Base-by-base conservation (phyloP, 2,888 invertebrate genomes). In the Prionchulus punctatus region DNA sequence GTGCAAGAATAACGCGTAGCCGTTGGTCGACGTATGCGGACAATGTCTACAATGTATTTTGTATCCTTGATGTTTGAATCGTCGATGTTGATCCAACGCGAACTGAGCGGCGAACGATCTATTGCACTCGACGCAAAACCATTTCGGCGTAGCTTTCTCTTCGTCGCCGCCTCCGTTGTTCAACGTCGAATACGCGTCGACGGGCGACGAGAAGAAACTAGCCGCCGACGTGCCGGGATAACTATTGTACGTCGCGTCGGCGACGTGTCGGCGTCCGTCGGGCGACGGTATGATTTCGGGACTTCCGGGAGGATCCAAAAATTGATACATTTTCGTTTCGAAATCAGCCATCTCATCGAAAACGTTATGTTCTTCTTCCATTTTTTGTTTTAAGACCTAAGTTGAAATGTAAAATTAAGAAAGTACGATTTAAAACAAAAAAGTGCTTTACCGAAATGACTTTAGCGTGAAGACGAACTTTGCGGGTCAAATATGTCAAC, bases 311-410 rank as follows among this genome's bases (percentile, higher is more conserved):
- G 45, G 45, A 23, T 45, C 45, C 18, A 45, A 23, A 23, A 45
- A 45, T n/a, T 45, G 45, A 23, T 45, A 45, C 45, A 45, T 45
- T 45, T 45, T 45, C 45, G 45, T 45, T 23, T 45, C 45, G 45
- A 45, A 45, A 23, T 45, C 45, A 7, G 23, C 12, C 7, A 45
- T n/a, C 12, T 45, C 45, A 7, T 45, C 45, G 45, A 45, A 23
- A 45, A 45, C 45, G 45, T n/a, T 45, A 12, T 12, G 4, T 12
- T 45, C 23, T 7, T 45, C 45, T n/a, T n/a, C n/a, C n/a, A n/a
- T n/a, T n/a, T n/a, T n/a, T n/a, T n/a, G n/a, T n/a, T n/a, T n/a
- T n/a, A n/a, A n/a, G n/a, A n/a, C n/a, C n/a, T n/a, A n/a, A n/a
- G n/a, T n/a, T n/a, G n/a, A n/a, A n/a, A n/a, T n/a, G n/a, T n/a